phyloP scores from a whole-genome alignment of 30 jellyfish, hydroid and myxozoan genomes.

The Turritopsis dohrnii region DNA sequence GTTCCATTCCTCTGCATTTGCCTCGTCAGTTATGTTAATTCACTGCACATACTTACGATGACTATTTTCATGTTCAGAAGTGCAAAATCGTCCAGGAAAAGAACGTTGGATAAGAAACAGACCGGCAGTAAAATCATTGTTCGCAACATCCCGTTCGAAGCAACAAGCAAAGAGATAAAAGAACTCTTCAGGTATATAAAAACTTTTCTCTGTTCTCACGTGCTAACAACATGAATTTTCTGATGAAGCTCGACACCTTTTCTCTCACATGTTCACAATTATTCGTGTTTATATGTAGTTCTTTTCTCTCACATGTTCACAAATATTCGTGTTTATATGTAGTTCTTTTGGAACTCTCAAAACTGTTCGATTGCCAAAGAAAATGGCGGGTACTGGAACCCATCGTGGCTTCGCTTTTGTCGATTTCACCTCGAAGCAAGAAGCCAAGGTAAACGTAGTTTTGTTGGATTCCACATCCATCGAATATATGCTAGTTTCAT shows the following conservation, averaged over 20 bases:
- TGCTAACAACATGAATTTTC: neutral
- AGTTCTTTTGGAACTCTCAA: constrained; percentile 91
- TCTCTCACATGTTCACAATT: neutral
- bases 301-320: neutral
- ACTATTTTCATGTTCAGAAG: constrained; percentile 20
- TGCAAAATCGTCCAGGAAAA: constrained; percentile 45
- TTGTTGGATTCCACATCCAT: neutral
- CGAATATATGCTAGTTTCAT: neutral
- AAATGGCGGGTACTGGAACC: constrained; percentile 69
- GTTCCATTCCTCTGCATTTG: too few species aligned
- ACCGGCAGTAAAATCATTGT: constrained; percentile 84
- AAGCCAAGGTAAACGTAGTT: constrained; percentile 70
- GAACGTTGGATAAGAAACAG: constrained; percentile 68
- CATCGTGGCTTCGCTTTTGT: constrained; percentile 99
- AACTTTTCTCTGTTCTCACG: neutral
- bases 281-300: neutral
- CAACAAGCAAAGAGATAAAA: constrained; percentile 66
- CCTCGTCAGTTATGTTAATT: too few species aligned
- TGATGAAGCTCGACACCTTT: too few species aligned
- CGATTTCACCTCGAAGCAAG: constrained; percentile 90
- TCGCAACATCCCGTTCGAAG: constrained; percentile 97
- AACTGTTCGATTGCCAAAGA: constrained; percentile 90
- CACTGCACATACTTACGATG: too few species aligned
- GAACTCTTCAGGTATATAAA: constrained; percentile 82
- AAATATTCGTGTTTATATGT: neutral